Evolutionary conservation across 2,888 invertebrate species (phyloP), one percentile per base, ranked within the genome.

Genomic region (Lysandra bellargus): DNA sequence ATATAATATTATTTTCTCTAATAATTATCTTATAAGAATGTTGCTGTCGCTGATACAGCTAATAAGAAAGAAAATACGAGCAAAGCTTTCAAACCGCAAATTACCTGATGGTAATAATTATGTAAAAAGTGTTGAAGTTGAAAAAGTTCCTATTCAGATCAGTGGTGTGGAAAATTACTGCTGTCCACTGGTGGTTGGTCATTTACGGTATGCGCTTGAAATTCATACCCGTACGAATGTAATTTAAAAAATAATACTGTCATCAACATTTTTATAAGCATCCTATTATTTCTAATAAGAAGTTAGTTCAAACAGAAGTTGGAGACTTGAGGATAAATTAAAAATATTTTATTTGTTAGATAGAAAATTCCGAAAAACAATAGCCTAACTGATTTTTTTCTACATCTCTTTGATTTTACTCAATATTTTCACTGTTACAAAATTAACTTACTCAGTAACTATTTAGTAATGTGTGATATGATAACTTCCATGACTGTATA

Each of bases 141-240:
- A 57, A 72, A 73, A 78, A 73, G 53, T 49, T 37, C 72, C 57
- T 73, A 44, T 37, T 53, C 85, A 77, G 82, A 84, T 88, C 89
- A 88, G 85, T 89, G 88, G 88, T 84, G 89, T 89, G 88, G 89
- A 87, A 92, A 92, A 92, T 91, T 90, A 90, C 89, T 88, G 89
- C 85, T 86, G 87, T 87, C 85, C 85, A 83, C 84, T 84, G 83
- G 85, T 85, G 84, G 85, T 83, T 77, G 57, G 37, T 53, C 57
- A 77, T 73, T 79, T 78, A 53, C 64, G 64, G 53, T 69, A 69
- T 37, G 69, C 49, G 30, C 33, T 53, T 33, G 49, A 53, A 49
- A 30, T 53, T 57, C 44, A 76, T 49, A 76, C 7, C 17, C 30
- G 23, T 53, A n/a, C 57, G 49, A 76, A 76, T 53, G 12, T 17